Base-by-base conservation (phyloP, 2,113 vertebrate species). In the Coturnix japonica region DNA sequence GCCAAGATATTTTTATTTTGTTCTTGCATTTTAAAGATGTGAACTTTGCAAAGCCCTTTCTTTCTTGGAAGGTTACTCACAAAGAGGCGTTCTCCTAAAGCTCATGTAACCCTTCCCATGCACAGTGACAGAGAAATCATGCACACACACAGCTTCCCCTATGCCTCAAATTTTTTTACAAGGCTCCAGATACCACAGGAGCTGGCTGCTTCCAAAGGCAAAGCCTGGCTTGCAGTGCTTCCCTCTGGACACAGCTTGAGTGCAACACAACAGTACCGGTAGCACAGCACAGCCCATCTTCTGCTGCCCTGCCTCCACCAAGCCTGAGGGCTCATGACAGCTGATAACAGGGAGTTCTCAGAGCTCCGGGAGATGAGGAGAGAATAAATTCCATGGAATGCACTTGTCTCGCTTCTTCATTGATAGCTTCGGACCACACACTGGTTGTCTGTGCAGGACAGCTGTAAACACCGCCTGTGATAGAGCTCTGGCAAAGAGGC, bases 391-490 rank as follows among this genome's bases (percentile, higher is more conserved):
- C 53, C 41, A 9, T 35, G 77, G 64, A 79, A 85, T 81, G 76
- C 74, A 91, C 89, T 95, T 94, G 90, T 81, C 83, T 94, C n/a
- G 2, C 56, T 81, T 89, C 80, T 90, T 85, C 64, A 57, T 76
- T 54, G 4, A 92, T 87, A 69, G 67, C 89, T 92, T 83, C 84
- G 82, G 93, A 96, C 96, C 96, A 96, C 96, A 97, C 84, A 92
- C 92, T 57, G 6, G 75, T 85, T 15, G 37, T 79, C 94, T 80
- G 12, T 65, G 75, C 64, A 21, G 81, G 96, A 94, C 87, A 95
- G 76, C 88, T 97, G 92, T 95, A 96, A 97, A 97, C 80, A 64
- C 84, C 9, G 63, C 83, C 90, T 95, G 86, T 3, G 44, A 95
- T 23, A 81, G 91, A 93, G 91, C 87, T 96, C 90, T 96, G 94